Evolutionary conservation across 2,888 invertebrate genomes (phyloP).

Genomic region (Drosophila fulvimacula): DNA sequence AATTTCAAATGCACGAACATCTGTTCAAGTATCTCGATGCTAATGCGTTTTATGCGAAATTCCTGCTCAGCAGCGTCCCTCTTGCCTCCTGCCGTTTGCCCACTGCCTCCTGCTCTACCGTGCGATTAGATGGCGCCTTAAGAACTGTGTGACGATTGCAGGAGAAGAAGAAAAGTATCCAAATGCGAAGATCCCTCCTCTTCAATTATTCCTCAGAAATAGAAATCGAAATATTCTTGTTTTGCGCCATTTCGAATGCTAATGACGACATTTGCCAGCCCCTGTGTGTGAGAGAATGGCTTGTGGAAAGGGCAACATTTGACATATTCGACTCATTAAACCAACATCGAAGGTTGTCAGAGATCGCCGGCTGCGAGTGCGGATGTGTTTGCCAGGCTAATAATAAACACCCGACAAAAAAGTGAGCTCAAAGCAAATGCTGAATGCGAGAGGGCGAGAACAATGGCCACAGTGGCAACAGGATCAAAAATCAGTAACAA

Average conservation of each 20-base stretch:
- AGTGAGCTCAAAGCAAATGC: conserved; percentile 62
- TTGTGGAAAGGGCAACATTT: conserved; percentile 51
- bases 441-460: conserved; percentile 68
- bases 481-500: conserved; percentile 73
- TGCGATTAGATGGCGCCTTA: conserved; percentile 39
- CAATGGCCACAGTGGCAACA: conserved; percentile 79
- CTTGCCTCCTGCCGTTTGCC: no score
- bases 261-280: conserved; percentile 65
- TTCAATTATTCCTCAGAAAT: conserved; percentile 1
- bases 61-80: conserved; percentile 1
- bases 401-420: conserved; percentile 70
- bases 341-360: conserved; percentile 50
- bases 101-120: no score
- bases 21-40: conserved; percentile 82
- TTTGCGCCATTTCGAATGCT: conserved; percentile 57
- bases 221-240: conserved; percentile 8
- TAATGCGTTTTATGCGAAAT: conserved; percentile 71
- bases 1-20: conserved; percentile 84
- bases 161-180: no score
- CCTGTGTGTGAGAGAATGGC: conserved; percentile 24
- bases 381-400: conserved; percentile 77
- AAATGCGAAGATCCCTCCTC: conserved; percentile 1
- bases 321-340: conserved; percentile 81
- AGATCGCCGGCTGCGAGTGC: conserved; percentile 58
- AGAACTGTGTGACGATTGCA: conserved; percentile 12